These are phyloP conservation scores for Capromys pilorides DNA, from an alignment of 2,797 vertebrate species.

Conservation along the genomic window DNA sequence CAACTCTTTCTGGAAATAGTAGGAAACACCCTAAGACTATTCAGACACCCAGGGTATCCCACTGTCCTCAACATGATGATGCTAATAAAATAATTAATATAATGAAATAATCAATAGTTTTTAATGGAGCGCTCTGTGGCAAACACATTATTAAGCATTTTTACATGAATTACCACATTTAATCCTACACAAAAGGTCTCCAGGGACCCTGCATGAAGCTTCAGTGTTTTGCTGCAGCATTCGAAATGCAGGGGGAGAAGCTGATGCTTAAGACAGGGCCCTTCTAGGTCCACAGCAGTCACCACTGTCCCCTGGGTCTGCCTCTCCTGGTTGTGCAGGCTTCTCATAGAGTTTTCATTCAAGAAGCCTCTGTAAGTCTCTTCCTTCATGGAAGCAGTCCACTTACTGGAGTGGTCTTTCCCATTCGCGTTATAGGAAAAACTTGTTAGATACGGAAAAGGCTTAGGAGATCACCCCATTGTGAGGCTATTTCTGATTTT, in stretches of 20 bases:
- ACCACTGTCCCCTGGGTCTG: rapidly evolving
- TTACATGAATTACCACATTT: background rate
- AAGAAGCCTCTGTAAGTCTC: background rate
- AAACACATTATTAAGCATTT: conserved; percentile 8
- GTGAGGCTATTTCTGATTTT: background rate
- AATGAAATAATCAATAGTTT: conserved; percentile 62
- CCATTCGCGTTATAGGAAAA: conserved; percentile 7
- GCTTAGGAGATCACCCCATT: background rate
- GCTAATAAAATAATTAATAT: conserved; percentile 62
- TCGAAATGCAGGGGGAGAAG: background rate
- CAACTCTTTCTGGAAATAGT: rapidly evolving
- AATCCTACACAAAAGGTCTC: conserved; percentile 7
- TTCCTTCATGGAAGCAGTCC: background rate
- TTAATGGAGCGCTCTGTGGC: conserved; percentile 27
- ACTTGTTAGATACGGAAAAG: background rate
- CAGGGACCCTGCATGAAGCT: background rate
- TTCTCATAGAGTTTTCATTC: background rate
- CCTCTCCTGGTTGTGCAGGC: rapidly evolving
- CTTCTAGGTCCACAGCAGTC: background rate
- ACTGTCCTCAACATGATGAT: background rate
- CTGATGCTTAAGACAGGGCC: background rate
- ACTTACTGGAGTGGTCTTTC: background rate
- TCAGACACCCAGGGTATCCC: background rate
- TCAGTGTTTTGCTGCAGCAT: background rate
- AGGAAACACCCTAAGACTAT: background rate